Evolutionary conservation across 2,113 vertebrate species (phyloP).

Genomic region (Pygathrix nemaeus): DNA sequence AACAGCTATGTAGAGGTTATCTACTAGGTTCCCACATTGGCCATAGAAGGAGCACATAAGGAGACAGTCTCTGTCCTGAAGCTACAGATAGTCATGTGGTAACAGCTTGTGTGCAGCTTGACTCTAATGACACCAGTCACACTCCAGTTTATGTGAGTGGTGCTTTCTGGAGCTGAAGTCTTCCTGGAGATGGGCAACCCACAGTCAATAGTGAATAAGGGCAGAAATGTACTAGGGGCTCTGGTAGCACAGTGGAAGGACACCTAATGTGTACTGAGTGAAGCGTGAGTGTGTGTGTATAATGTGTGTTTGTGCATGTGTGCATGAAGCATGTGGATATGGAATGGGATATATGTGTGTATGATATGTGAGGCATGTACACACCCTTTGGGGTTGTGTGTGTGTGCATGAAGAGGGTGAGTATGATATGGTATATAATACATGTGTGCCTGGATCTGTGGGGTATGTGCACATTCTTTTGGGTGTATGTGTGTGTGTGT

Average conservation of each 20-base stretch:
- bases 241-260: not conserved
- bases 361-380: not conserved
- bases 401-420: not conserved
- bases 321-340: not conserved
- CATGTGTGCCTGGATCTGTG: too few species aligned
- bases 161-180: not conserved
- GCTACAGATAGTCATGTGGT: not conserved
- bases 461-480: too few species aligned
- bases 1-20: not conserved
- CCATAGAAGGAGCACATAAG: not conserved
- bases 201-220: not conserved
- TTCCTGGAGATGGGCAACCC: accelerated
- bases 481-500: too few species aligned
- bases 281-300: not conserved
- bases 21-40: not conserved
- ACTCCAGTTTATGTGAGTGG: not conserved
- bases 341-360: not conserved
- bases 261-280: not conserved
- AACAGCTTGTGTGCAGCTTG: not conserved
- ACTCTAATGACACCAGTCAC: not conserved
- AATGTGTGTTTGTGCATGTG: not conserved
- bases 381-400: not conserved
- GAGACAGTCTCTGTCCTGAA: not conserved
- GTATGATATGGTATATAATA: too few species aligned
- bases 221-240: not conserved